A percentile compares a stretch with the other conserved stretches of the same genome.
Evolutionary conservation across 2,797 vertebrate species (phyloP).

Genomic region (Yasuhikotakia modesta): DNA sequence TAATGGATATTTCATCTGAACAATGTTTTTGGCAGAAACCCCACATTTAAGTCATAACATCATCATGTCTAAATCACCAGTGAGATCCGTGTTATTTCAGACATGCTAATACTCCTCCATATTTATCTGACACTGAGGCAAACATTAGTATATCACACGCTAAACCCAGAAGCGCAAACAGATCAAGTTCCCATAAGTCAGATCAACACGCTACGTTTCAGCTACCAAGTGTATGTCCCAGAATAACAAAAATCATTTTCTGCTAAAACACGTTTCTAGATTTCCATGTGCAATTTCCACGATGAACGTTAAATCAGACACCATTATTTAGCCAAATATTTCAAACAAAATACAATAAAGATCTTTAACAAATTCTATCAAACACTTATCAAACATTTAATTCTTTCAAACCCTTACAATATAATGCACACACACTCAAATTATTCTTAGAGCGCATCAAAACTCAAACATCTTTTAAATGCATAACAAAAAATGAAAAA

Average conservation of each 20-base stretch:
- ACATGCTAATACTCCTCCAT: conserved; percentile 29
- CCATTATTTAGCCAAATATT: not conserved
- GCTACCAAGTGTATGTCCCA: not conserved
- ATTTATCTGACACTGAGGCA: conserved; percentile 51
- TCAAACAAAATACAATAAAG: not conserved
- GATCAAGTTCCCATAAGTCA: conserved; percentile 49
- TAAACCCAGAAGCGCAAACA: conserved; percentile 15
- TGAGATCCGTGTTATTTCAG: conserved; percentile 22
- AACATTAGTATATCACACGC: conserved; percentile 61
- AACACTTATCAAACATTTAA: too few species aligned
- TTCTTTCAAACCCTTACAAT: too few species aligned
- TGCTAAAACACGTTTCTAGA: not conserved
- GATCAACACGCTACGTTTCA: conserved; percentile 52
- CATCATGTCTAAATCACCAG: conserved; percentile 5
- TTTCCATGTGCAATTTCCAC: not conserved
- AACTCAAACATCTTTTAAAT: not conserved
- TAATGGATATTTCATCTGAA: conserved; percentile 38
- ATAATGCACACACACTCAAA: not conserved
- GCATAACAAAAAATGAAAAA: not conserved
- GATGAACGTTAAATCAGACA: not conserved
- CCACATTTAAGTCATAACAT: conserved; percentile 9
- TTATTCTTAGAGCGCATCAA: too few species aligned
- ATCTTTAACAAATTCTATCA: too few species aligned
- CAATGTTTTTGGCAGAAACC: conserved; percentile 9
- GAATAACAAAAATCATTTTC: conserved; percentile 1